Base-by-base conservation (phyloP, 1,140 invertebrate species). In the Macrocentrus cingulum region DNA sequence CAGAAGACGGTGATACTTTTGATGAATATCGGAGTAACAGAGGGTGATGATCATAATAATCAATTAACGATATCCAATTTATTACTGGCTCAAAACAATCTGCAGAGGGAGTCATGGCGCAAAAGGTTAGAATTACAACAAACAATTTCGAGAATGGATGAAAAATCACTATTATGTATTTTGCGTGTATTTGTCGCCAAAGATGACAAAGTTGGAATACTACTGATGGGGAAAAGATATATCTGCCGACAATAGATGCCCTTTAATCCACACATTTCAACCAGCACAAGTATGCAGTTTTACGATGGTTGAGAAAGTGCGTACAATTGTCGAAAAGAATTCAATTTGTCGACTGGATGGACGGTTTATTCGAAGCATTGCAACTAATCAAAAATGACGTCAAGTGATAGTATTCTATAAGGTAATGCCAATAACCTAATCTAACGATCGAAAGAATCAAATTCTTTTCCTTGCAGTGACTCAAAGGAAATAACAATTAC, bases 141-240 rank as follows among this genome's bases (percentile, higher is more conserved):
- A 2, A 9, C 2, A 2, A 19, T 22, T 11, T 19, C 6, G 18
- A 36, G 18, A 6, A 20, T 2, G 22, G 3, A 16, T 16, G 8
- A 52, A 5, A 37, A 18, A 16, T 18, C 18, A 5, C 5, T 16
- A 36, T 18, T 18, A 52, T 6, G 32, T 37, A 18, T 34, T 41
- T 41, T 32, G 0, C n/a, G 71, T 64, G 69, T 70, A 25, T 70
- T 70, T 50, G 11, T 70, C 13, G 49, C 61, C 19, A 64, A 61
- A 2, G 66, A 69, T 18, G 68, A 70, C 62, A 68, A 73, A 59
- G 18, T 71, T 50, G 67, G 64, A 9, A 58, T 71, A 29, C 58
- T 72, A 41, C 41, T 70, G 22, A 70, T 70, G 65, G 68, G 69
- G 9, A 64, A 56, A 16, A 15, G 18, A 1, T n/a, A n/a, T n/a